phyloP scores from a whole-genome alignment of 2,797 vertebrate genomes.

The Enteromius trimaculatus region DNA sequence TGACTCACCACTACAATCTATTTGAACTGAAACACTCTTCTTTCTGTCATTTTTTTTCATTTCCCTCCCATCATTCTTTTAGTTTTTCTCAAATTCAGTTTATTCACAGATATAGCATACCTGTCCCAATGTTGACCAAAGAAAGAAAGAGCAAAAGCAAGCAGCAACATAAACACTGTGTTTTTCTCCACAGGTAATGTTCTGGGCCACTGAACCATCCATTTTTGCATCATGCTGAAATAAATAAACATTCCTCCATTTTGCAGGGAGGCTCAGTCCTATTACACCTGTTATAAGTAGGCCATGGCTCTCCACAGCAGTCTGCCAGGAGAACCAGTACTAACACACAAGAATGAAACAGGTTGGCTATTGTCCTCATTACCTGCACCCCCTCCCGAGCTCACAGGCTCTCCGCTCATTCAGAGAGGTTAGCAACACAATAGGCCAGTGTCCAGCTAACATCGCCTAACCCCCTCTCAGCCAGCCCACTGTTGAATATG shows the following conservation, averaged over 20 bases:
- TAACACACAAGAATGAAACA: conserved; percentile 35
- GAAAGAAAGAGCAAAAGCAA: not conserved
- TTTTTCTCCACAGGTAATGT: conserved; percentile 24
- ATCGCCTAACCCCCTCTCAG: conserved; percentile 56
- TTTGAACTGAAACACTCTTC: conserved; percentile 4
- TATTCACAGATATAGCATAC: not conserved
- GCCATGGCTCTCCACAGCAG: conserved; percentile 41
- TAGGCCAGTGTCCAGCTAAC: conserved; percentile 49
- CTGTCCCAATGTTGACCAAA: not conserved
- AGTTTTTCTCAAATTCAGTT: not conserved
- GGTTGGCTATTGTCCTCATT: conserved; percentile 55
- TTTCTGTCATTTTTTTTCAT: not conserved
- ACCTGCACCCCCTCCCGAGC: conserved; percentile 46
- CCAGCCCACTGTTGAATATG: conserved; percentile 78
- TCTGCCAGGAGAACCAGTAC: conserved; percentile 40
- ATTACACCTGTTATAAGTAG: conserved; percentile 58
- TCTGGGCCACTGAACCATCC: conserved; percentile 34
- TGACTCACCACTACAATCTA: conserved; percentile 52
- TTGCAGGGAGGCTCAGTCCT: conserved; percentile 40
- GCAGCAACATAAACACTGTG: conserved; percentile 6
- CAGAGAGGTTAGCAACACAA: conserved; percentile 54
- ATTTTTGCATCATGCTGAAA: conserved; percentile 27
- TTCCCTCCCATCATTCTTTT: not conserved
- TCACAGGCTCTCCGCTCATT: conserved; percentile 23
- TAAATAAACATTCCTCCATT: conserved; percentile 40